phyloP scores from a whole-genome alignment of 2,113 vertebrate genomes.

The Cyprinus carpio region DNA sequence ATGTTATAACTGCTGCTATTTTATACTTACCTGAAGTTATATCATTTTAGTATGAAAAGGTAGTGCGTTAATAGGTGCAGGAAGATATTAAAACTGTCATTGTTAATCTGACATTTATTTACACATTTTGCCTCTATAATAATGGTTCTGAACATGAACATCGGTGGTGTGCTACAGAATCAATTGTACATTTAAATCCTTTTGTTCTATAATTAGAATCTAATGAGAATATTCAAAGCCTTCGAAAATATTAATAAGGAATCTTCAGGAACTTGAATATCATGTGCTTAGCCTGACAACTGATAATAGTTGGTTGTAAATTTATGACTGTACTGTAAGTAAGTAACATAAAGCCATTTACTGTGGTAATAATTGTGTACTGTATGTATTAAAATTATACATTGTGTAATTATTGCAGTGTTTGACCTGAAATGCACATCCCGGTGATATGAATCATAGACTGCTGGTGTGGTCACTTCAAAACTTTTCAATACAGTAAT shows the following conservation, averaged over 20 bases:
- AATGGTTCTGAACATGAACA: not conserved
- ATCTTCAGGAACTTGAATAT: constrained; percentile 2
- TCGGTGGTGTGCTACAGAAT: not conserved
- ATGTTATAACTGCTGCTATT: constrained; percentile 37
- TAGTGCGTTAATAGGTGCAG: not conserved
- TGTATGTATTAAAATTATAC: constrained; percentile 43
- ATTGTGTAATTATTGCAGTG: constrained; percentile 40
- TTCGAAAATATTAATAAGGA: not conserved
- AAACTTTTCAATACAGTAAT: not conserved
- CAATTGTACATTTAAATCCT: not conserved
- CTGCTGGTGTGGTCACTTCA: not conserved
- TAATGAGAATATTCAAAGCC: not conserved
- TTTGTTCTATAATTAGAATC: not conserved
- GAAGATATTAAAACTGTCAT: not conserved
- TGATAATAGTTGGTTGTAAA: not conserved
- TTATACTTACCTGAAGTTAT: constrained; percentile 16
- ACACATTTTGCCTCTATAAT: not conserved
- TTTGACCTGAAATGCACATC: not conserved
- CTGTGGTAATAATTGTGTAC: not conserved
- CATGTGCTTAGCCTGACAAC: not conserved
- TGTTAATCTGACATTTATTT: not conserved
- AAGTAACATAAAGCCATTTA: constrained; percentile 15
- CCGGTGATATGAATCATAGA: not conserved
- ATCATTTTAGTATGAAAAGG: not conserved
- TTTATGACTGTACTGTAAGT: constrained; percentile 22